Evolutionary conservation across 2,797 vertebrate genomes (phyloP).

Genomic region (Enteromius argenteus): DNA sequence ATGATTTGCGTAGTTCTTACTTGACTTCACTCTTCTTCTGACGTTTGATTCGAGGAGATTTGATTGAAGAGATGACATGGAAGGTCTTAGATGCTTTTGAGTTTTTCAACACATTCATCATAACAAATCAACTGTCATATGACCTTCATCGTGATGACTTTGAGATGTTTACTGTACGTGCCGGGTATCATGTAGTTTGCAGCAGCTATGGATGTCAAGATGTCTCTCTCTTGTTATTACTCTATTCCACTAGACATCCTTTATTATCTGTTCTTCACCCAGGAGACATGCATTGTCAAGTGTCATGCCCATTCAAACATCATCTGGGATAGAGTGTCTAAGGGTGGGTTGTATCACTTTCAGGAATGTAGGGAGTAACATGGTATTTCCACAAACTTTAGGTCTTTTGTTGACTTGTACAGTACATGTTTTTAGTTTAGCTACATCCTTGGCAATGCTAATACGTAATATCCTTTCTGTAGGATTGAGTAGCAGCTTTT

Average conservation of each 20-base stretch:
- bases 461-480: not conserved
- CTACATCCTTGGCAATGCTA: not conserved
- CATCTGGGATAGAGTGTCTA: not conserved
- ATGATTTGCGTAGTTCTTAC: not conserved
- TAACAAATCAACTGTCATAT: constrained; percentile 9
- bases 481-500: constrained; percentile 10
- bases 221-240: not conserved
- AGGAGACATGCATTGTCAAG: not conserved
- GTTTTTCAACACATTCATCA: not conserved
- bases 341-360: not conserved
- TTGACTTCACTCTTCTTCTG: not conserved
- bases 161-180: constrained; percentile 20
- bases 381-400: not conserved
- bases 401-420: not conserved
- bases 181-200: not conserved
- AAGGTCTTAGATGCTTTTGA: constrained; percentile 24
- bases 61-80: not conserved
- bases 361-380: not conserved
- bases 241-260: not conserved
- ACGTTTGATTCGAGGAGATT: not conserved
- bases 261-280: not conserved
- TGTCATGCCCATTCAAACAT: not conserved
- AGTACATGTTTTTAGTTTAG: not conserved
- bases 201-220: not conserved
- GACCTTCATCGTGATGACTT: constrained; percentile 8